phyloP scores from a whole-genome alignment of 2,113 vertebrate genomes.

The Hydropotes inermis region DNA sequence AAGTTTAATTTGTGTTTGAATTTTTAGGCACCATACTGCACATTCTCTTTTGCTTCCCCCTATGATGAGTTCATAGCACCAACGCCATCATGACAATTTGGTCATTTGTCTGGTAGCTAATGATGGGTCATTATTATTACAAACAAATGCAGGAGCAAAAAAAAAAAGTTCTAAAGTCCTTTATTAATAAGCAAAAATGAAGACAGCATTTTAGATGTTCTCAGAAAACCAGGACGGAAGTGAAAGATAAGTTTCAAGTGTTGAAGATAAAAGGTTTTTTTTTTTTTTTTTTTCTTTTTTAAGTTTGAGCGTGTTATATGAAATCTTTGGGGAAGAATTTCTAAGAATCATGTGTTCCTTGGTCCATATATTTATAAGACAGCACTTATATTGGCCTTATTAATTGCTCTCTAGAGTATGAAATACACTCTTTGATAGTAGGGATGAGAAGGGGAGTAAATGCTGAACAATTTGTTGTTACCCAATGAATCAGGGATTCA shows the following conservation, averaged over 20 bases:
- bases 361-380: background rate
- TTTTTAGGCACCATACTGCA: conserved; percentile 46
- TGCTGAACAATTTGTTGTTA: background rate
- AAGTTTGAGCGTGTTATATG: background rate
- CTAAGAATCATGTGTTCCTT: background rate
- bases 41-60: background rate
- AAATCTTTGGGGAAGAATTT: background rate
- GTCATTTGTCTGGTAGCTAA: background rate
- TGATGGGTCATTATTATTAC: background rate
- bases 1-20: conserved; percentile 73
- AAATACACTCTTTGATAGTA: background rate
- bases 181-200: background rate
- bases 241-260: background rate
- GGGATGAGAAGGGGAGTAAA: background rate
- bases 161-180: background rate
- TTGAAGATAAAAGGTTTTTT: background rate
- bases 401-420: background rate
- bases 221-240: background rate
- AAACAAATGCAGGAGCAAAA: conserved; percentile 30
- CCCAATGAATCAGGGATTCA: background rate
- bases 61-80: background rate
- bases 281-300: background rate
- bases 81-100: background rate
- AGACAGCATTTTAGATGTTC: background rate
- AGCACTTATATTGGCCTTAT: background rate